Percentiles rank a stretch among this genome's conserved stretches.
These are phyloP conservation scores for Osmerus mordax DNA, from an alignment of 2,113 vertebrate genomes.

Conservation along the genomic window DNA sequence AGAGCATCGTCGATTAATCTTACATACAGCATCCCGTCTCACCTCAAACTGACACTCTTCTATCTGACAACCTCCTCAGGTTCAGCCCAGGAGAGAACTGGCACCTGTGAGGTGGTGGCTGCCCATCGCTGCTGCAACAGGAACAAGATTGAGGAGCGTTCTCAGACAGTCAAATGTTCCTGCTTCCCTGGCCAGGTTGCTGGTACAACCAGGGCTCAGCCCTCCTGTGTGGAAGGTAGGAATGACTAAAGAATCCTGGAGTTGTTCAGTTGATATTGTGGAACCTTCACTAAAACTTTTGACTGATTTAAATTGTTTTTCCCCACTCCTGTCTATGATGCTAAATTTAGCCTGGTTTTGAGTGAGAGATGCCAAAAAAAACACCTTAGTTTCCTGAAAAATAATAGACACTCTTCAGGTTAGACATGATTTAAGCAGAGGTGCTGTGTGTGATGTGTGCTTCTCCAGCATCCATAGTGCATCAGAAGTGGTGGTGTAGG, in stretches of 20 bases:
- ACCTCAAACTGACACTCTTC: no score
- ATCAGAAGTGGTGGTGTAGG: slow-evolving; percentile 93
- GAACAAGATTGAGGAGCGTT: slow-evolving; percentile 92
- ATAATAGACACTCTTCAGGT: no score
- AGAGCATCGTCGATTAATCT: no score
- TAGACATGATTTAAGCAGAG: slow-evolving; percentile 23
- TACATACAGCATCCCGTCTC: no score
- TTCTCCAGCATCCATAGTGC: slow-evolving; percentile 83
- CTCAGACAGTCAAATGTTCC: slow-evolving; percentile 93
- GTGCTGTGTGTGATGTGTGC: slow-evolving; percentile 19
- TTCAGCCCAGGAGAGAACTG: slow-evolving; percentile 66
- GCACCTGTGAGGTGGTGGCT: slow-evolving; percentile 90
- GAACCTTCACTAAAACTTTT: no score
- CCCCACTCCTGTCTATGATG: no score
- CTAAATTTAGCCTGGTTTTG: no score
- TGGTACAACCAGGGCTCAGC: slow-evolving; percentile 84
- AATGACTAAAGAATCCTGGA: not conserved
- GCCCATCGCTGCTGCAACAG: slow-evolving; percentile 94
- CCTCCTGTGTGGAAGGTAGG: slow-evolving; percentile 95
- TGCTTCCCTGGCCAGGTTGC: slow-evolving; percentile 94
- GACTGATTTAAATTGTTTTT: no score
- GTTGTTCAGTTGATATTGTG: not conserved
- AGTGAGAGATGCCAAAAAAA: no score
- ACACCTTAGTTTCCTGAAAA: no score
- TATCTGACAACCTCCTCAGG: slow-evolving; percentile 34